These are phyloP conservation scores for Pseudochirops corinnae DNA, from an alignment of 2,797 vertebrate genomes.

Conservation along the genomic window DNA sequence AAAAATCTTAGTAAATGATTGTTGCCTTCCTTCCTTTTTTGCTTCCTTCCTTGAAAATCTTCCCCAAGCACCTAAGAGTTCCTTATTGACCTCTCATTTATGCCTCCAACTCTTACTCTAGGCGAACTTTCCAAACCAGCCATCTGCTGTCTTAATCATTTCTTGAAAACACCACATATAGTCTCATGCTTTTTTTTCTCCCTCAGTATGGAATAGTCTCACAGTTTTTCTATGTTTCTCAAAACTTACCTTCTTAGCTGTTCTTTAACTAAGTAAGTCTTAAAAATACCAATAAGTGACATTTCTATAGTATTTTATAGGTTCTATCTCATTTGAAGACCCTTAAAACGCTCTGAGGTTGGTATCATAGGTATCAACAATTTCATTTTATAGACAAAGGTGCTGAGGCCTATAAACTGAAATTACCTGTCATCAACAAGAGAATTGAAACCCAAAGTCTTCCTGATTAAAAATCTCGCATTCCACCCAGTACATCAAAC, in stretches of 20 bases:
- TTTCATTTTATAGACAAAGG: not conserved
- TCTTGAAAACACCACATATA: not conserved
- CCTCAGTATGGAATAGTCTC: not conserved
- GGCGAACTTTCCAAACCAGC: not conserved
- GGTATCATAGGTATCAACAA: not conserved
- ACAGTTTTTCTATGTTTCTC: not conserved
- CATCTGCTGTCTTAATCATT: not conserved
- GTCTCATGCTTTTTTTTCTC: not conserved
- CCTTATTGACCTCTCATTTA: not conserved
- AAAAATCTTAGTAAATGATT: not conserved
- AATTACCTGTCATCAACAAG: not conserved
- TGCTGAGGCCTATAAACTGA: not conserved
- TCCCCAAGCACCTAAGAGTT: not conserved
- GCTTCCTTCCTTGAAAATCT: not conserved
- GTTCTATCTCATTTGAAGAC: not conserved
- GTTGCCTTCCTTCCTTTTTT: too few relatives aligned
- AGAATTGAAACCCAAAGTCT: not conserved
- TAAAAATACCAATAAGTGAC: not conserved
- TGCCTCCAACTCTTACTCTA: not conserved
- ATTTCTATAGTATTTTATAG: not conserved
- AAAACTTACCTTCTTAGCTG: not conserved
- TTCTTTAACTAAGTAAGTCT: constrained; percentile 2
- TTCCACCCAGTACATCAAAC: not conserved
- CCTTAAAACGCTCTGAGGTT: not conserved
- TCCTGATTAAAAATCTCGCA: not conserved